Conservation (phyloP, 2,797 vertebrate species). For the Anguilla marmorata region DNA sequence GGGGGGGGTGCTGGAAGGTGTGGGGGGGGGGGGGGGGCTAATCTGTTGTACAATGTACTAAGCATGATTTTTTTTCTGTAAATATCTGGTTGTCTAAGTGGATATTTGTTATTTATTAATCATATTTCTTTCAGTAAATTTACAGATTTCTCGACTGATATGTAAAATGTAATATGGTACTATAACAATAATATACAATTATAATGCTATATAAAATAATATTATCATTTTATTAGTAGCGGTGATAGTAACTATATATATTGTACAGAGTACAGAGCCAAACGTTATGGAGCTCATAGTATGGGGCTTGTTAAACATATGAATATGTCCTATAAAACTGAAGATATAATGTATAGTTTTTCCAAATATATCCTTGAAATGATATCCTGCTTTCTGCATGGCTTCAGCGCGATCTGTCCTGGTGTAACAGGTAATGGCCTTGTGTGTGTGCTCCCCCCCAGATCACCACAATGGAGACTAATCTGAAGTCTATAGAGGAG, state of each 20-base stretch:
- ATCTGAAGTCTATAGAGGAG: conserved; percentile 96
- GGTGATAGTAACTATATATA: neutral
- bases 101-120: too few species aligned
- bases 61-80: neutral
- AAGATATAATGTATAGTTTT: neutral
- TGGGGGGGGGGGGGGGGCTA: too few species aligned
- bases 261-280: neutral
- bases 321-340: neutral
- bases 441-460: conserved; percentile 56
- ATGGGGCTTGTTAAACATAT: neutral
- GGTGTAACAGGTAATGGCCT: neutral
- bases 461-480: conserved; percentile 99
- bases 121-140: neutral
- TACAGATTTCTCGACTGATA: neutral
- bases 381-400: neutral
- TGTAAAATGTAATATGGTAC: neutral
- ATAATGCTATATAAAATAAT: neutral
- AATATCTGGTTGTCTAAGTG: neutral
- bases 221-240: neutral
- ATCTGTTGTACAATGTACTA: neutral
- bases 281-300: too few species aligned
- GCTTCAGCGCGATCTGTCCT: neutral
- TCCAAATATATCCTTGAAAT: neutral
- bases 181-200: neutral
- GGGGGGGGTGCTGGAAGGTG: too few species aligned